These are phyloP conservation scores for Allophyes oxyacanthae DNA, from an alignment of 2,888 invertebrate genomes.

Conservation along the genomic window DNA sequence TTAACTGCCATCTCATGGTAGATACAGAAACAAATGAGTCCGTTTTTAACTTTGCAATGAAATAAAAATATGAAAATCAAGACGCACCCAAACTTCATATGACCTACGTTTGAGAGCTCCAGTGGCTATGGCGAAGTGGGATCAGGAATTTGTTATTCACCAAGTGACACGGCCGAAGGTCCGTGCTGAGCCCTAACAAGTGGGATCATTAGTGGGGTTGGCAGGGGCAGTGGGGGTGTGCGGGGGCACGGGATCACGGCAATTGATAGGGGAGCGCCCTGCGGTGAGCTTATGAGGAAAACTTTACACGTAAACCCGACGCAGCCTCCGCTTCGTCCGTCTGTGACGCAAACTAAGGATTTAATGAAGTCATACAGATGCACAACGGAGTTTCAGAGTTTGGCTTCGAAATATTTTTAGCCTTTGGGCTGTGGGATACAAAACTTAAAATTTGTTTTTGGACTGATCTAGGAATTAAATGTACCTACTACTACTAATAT, in stretches of 20 bases:
- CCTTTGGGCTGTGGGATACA: neutral
- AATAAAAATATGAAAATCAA: conserved; percentile 40
- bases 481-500: neutral
- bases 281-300: conserved; percentile 85
- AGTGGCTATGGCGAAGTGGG: conserved; percentile 69
- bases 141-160: conserved; percentile 88
- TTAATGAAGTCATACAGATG: conserved; percentile 75
- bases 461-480: neutral
- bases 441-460: no score
- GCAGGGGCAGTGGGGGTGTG: conserved; percentile 57
- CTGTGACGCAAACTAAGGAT: conserved; percentile 56
- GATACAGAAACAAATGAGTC: no score
- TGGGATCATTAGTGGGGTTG: conserved; percentile 85
- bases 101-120: conserved; percentile 66
- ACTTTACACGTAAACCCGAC: conserved; percentile 83
- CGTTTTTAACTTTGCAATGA: neutral
- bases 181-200: conserved; percentile 87
- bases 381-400: conserved; percentile 42
- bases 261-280: conserved; percentile 87
- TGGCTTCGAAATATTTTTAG: conserved; percentile 26
- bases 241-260: conserved; percentile 66
- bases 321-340: conserved; percentile 67
- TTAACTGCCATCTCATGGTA: no score
- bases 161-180: conserved; percentile 84
- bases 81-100: conserved; percentile 54